Conservation (phyloP, 1,140 invertebrate genomes). For the Rhyacophila brunnea region DNA sequence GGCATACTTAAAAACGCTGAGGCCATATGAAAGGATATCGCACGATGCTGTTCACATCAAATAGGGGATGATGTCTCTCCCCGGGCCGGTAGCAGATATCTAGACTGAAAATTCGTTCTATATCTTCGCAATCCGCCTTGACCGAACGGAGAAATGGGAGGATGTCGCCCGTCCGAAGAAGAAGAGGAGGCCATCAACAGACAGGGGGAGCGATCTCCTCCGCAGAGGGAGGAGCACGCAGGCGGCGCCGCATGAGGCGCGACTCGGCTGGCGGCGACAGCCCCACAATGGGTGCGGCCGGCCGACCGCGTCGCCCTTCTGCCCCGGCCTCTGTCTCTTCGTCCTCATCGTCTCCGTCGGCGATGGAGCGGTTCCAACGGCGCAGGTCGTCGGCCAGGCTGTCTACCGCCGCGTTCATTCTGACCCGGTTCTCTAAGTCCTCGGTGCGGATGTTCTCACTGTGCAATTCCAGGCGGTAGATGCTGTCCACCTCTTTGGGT, state of each 20-base stretch:
- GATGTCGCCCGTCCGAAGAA: no score
- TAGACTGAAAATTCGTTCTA: no score
- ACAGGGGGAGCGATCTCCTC: conserved; percentile 38
- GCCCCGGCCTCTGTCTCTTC: conserved; percentile 6
- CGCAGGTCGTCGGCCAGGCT: conserved; percentile 4
- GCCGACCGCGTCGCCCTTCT: conserved; percentile 14
- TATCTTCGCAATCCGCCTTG: no score
- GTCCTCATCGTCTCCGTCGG: conserved; percentile 10
- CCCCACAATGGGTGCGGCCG: conserved; percentile 56
- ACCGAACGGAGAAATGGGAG: no score
- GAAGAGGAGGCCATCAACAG: background rate
- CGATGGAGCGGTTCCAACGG: background rate
- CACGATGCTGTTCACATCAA: no score
- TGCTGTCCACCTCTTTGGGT: conserved; percentile 32
- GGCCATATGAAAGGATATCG: no score
- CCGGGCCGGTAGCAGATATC: no score
- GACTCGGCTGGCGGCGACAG: conserved; percentile 85
- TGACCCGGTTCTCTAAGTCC: conserved; percentile 31
- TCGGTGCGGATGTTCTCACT: conserved; percentile 30
- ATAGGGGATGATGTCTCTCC: no score
- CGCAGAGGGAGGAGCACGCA: conserved; percentile 47
- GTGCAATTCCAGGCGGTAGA: conserved; percentile 31
- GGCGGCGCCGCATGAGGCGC: conserved; percentile 74
- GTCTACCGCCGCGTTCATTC: conserved; percentile 25
- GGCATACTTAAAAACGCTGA: no score